phyloP scores from a whole-genome alignment of 2,113 vertebrate genomes.

The Panthera leo region DNA sequence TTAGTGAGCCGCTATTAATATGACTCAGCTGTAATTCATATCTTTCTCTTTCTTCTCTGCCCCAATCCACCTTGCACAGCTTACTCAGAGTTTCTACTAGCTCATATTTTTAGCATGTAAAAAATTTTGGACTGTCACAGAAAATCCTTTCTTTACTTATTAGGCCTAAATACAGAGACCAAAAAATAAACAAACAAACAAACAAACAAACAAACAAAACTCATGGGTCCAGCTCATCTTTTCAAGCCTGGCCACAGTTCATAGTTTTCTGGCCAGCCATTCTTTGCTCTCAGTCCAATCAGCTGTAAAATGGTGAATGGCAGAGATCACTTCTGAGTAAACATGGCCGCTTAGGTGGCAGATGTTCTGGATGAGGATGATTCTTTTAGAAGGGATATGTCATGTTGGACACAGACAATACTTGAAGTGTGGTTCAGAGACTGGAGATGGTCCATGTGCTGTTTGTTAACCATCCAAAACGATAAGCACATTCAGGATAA shows the following conservation, averaged over 20 bases:
- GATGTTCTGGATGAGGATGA: neutral
- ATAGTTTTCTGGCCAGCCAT: neutral
- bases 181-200: neutral
- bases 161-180: neutral
- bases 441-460: neutral
- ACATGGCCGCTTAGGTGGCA: neutral
- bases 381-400: neutral
- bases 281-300: neutral
- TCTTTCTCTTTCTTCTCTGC: neutral
- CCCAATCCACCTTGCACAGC: neutral
- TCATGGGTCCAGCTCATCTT: neutral
- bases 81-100: neutral
- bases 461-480: neutral
- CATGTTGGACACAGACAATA: neutral
- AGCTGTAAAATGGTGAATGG: neutral
- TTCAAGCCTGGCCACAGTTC: neutral
- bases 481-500: neutral
- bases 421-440: neutral
- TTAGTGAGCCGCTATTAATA: neutral
- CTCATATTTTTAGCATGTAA: neutral
- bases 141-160: neutral
- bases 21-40: slow-evolving; percentile 1
- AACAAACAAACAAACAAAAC: neutral
- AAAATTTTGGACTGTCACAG: neutral
- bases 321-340: neutral